phyloP scores from a whole-genome alignment of 2,888 invertebrate species.

The Thysanoteuthis rhombus region DNA sequence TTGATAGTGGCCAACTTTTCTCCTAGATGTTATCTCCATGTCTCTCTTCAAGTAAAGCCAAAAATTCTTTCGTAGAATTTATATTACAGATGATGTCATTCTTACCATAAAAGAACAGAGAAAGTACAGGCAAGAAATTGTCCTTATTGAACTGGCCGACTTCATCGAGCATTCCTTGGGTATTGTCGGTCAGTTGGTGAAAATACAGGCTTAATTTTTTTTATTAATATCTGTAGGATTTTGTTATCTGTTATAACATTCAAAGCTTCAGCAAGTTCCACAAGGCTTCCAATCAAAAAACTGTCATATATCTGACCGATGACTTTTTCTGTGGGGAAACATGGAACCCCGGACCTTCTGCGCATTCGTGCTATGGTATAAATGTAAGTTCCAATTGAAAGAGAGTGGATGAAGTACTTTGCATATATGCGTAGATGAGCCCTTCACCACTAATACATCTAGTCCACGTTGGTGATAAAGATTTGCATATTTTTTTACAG shows the following conservation, averaged over 20 bases:
- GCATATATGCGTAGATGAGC: conserved; percentile 42
- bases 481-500: conserved; percentile 43
- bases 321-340: conserved; percentile 35
- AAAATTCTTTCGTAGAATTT: conserved; percentile 38
- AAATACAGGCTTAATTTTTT: conserved; percentile 38
- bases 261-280: conserved; percentile 47
- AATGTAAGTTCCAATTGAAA: conserved; percentile 50
- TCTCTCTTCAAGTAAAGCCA: conserved; percentile 38
- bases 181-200: conserved; percentile 41
- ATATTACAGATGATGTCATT: conserved; percentile 49
- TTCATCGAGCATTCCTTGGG: conserved; percentile 43
- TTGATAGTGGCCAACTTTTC: conserved; percentile 42
- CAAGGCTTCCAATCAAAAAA: conserved; percentile 46
- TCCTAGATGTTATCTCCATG: conserved; percentile 35
- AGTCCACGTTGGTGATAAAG: conserved; percentile 47
- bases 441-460: conserved; percentile 45
- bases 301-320: conserved; percentile 51
- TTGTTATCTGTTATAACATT: conserved; percentile 35
- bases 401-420: conserved; percentile 44
- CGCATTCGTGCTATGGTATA: conserved; percentile 42
- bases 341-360: conserved; percentile 28
- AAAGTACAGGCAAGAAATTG: conserved; percentile 40
- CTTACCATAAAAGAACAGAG: conserved; percentile 41
- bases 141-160: conserved; percentile 41
- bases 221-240: conserved; percentile 26